Conservation (phyloP, 2,113 vertebrate species). For the Urocynchramus pylzowi region DNA sequence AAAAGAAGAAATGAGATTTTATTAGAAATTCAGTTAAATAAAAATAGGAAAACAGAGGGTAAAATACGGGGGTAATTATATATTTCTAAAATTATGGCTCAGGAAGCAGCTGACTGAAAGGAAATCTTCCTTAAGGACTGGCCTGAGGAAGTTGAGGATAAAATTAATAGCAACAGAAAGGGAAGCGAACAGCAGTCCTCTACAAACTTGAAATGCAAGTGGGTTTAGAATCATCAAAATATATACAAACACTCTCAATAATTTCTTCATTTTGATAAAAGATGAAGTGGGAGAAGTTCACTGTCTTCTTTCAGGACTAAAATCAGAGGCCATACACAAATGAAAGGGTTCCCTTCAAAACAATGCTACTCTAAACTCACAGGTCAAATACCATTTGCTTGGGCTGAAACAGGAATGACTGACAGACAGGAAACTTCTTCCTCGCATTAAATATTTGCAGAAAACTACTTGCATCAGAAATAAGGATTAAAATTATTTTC, state of each 20-base stretch:
- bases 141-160: not conserved
- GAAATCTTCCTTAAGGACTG: not conserved
- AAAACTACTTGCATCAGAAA: not conserved
- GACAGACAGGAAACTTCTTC: not conserved
- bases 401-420: not conserved
- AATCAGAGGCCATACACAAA: not conserved
- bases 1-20: not conserved
- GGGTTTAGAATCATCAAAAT: not conserved
- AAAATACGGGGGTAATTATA: not conserved
- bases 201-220: not conserved
- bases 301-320: not conserved
- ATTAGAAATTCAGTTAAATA: not conserved
- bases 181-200: not conserved
- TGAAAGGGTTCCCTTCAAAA: not conserved
- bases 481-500: not conserved
- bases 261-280: not conserved
- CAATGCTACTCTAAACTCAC: not conserved
- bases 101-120: not conserved
- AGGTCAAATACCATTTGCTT: not conserved
- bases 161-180: not conserved
- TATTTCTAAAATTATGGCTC: not conserved
- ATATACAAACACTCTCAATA: not conserved
- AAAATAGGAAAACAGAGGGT: not conserved
- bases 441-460: not conserved
- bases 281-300: not conserved